Evolutionary conservation across 2,113 vertebrate genomes (phyloP).

Genomic region (Spea multiplicata): DNA sequence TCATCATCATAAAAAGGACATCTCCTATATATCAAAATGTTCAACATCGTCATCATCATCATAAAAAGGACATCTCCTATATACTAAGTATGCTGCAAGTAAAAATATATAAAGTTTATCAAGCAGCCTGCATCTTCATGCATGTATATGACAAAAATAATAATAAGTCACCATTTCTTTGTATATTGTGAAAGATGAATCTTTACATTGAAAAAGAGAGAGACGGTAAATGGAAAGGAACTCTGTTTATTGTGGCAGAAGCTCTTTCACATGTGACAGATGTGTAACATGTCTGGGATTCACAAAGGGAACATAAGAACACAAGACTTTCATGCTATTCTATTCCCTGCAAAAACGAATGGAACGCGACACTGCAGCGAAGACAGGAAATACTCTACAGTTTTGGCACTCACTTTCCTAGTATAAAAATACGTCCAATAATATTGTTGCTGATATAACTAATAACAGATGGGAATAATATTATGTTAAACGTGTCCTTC

Average conservation of each 20-base stretch:
- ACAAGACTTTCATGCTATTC: background rate
- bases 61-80: no score
- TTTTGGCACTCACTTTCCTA: constrained; percentile 9
- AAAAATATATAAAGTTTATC: no score
- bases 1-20: no score
- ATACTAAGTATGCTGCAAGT: no score
- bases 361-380: constrained; percentile 7
- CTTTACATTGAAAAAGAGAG: background rate
- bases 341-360: constrained; percentile 10
- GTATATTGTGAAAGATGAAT: no score
- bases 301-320: constrained; percentile 5
- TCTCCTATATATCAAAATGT: no score
- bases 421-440: constrained; percentile 9
- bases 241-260: background rate
- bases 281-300: background rate
- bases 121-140: no score
- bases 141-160: no score
- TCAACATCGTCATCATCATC: no score
- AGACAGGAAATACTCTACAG: constrained; percentile 29
- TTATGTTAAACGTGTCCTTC: background rate
- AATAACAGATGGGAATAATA: constrained; percentile 20
- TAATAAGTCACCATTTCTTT: no score
- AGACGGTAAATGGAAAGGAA: background rate
- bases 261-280: constrained; percentile 9
- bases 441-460: constrained; percentile 18